A percentile compares a stretch with the other conserved stretches of the same genome.
Evolutionary conservation across 2,797 vertebrate species (phyloP).

Genomic region (Fratercula arctica): DNA sequence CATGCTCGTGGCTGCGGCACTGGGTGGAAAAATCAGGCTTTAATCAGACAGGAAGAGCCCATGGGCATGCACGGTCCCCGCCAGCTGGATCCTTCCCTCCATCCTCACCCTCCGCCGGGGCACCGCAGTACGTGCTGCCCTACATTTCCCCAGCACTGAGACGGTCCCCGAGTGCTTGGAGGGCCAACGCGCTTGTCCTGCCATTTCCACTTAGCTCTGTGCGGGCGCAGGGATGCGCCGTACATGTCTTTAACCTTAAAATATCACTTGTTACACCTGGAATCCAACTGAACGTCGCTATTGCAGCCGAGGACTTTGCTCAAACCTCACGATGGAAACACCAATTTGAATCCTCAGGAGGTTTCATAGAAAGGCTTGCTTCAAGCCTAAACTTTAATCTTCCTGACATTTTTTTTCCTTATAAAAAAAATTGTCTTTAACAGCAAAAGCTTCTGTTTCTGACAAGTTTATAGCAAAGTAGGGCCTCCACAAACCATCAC

Average conservation of each 20-base stretch:
- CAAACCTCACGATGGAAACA: neutral
- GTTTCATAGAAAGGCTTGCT: neutral
- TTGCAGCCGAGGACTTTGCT: neutral
- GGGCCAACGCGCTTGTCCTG: neutral
- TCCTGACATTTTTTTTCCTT: neutral
- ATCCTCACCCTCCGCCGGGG: neutral
- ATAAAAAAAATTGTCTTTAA: neutral
- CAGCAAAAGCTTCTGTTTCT: neutral
- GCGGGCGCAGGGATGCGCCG: neutral
- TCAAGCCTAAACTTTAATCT: slow-evolving; percentile 4
- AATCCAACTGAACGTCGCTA: neutral
- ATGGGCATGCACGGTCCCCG: fast-evolving
- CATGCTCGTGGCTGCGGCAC: neutral
- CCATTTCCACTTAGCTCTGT: neutral
- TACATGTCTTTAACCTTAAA: neutral
- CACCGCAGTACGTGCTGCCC: neutral
- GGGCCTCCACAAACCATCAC: neutral
- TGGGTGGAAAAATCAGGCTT: neutral
- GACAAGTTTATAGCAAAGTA: neutral
- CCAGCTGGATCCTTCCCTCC: neutral
- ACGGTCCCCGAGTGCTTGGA: fast-evolving
- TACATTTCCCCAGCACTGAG: neutral
- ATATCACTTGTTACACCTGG: neutral
- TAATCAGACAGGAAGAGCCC: neutral
- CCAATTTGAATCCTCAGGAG: neutral